These are phyloP conservation scores for Xenotilapia caudafasciata DNA, from an alignment of 2,113 vertebrate genomes.

Conservation along the genomic window DNA sequence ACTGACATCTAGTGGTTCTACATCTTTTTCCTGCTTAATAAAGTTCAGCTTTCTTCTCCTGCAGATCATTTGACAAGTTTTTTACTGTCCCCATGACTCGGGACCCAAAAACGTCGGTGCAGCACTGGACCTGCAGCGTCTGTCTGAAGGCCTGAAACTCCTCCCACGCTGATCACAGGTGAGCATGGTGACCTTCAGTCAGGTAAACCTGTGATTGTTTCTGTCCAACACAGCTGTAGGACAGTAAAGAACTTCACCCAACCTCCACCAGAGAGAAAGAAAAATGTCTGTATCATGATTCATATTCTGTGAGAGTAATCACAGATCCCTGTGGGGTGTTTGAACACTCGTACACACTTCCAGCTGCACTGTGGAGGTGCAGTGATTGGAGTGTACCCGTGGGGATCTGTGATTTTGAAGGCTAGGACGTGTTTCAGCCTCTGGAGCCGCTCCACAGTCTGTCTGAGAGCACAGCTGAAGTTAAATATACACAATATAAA, in stretches of 20 bases:
- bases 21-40: not conserved
- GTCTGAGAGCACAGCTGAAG: not conserved
- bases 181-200: accelerated
- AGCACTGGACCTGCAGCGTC: not conserved
- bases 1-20: accelerated
- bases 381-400: not conserved
- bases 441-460: not conserved
- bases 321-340: not conserved
- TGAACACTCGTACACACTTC: not conserved
- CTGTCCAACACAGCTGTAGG: not conserved
- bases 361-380: not conserved
- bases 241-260: not conserved
- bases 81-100: not conserved
- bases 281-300: not conserved
- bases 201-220: not conserved
- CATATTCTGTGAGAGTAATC: not conserved
- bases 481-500: not conserved
- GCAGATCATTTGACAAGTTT: not conserved
- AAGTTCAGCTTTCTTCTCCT: not conserved
- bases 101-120: not conserved
- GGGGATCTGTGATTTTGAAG: not conserved
- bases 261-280: not conserved
- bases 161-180: not conserved
- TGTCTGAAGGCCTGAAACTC: not conserved
- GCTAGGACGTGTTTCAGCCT: not conserved